Evolutionary conservation across 2,888 invertebrate species (phyloP), one percentile per base, ranked within the genome.

Genomic region (Dicyrtomina minuta): DNA sequence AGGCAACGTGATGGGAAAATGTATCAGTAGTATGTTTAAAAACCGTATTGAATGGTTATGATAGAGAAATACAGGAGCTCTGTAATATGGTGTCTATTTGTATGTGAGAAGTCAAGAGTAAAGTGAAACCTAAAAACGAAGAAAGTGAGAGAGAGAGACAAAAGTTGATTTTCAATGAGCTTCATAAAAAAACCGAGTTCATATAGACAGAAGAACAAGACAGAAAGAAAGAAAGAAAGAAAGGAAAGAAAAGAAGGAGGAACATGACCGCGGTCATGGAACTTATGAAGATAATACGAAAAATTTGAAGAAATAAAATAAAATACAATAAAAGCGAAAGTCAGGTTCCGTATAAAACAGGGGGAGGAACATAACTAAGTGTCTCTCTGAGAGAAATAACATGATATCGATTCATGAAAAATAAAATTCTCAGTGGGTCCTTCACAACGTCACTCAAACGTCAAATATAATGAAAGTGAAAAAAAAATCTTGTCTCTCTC

Each of bases 401-500:
- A 49, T 65, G 55, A 27, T 68, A 68, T 68, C 61, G 68, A 68
- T 68, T 68, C 53, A 60, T 60, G 55, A 53, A 68, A 53, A 68
- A 68, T 68, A 68, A 68, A 68, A 68, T 68, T 68, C 68, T 68
- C 68, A 22, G 33, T 61, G 51, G 68, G 41, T 68, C 61, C 68
- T 61, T 61, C 55, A 53, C 61, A 53, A 60, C 68, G 68, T 68
- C 68, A 61, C 68, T 68, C 68, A 68, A 68, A 68, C 53, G 68
- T 68, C 68, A 68, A 68, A 68, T 68, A 53, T 46, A 68, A 60
- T 61, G 49, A 51, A 59, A 60, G 39, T 68, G 68, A 68, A 68
- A 68, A 68, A 62, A 68, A 68, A 68, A 68, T 68, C 68, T 68
- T 68, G 68, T 68, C 68, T 68, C 66, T 66, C 66, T 44, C 58